Evolutionary conservation across 2,113 vertebrate genomes (phyloP), one percentile per base, ranked within the genome.

Genomic region (Poeciliopsis prolifica): DNA sequence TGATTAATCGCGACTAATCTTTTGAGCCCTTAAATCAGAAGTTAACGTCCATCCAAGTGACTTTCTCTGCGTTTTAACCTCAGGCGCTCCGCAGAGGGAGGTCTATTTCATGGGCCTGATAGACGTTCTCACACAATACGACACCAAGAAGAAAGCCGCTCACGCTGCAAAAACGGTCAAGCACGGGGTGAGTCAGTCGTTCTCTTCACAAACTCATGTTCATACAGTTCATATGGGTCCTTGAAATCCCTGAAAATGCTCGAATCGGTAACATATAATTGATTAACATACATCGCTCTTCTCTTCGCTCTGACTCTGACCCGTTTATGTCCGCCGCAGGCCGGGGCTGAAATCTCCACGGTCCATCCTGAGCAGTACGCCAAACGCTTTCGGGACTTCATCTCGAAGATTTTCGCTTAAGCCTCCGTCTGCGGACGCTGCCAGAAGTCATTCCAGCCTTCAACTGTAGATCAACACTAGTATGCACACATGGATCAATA

Each of bases 51-150:
- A 58, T 9, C 24, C 22, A 33, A 17, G 30, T 12, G 35, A 37
- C 35, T 63, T 37, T 79, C 3, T 73, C 13, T 82, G 30, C 19
- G 42, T 79, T 58, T 75, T 75, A n/a, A 19, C 64, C 35, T 42
- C 89, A 97, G 96, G 95, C 61, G 94, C 96, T 1, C 96, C 95
- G 58, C 96, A 96, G 86, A 95, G 94, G 90, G 96, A 97, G 88
- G 95, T 97, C 42, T 97, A 97, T 66, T 97, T 97, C 93, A 97
- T 97, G 96, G 96, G 96, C 11, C 93, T 97, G 71, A 97, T 97
- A 63, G 96, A 97, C 26, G 95, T 97, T 31, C 92, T 97, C 13
- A 97, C 96, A 1, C 96, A 97, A 82, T 97, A 97, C 3, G 96
- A 97, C 82, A 95, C 96, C 70, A 97, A 96, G 94, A 97, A 97